Evolutionary conservation across 2,888 invertebrate species (phyloP).

Genomic region (Coecobrya sp.): DNA sequence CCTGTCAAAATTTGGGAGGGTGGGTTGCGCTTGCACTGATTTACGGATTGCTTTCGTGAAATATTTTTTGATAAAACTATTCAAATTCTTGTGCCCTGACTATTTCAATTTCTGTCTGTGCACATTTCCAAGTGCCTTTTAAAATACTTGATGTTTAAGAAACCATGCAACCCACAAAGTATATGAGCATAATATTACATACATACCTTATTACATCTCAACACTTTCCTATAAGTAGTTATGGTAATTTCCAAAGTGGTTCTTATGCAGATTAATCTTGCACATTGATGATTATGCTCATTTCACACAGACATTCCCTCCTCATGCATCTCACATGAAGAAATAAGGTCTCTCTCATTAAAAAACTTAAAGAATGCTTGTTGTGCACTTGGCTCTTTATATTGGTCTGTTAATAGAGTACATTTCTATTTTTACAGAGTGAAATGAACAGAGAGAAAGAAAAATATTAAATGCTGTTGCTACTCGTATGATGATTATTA

Average conservation of each 20-base stretch:
- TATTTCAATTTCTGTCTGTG: slow-evolving; percentile 12
- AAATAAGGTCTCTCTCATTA: slow-evolving; percentile 46
- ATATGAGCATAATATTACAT: background rate
- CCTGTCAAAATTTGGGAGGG: slow-evolving; percentile 75
- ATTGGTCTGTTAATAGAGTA: slow-evolving; percentile 2
- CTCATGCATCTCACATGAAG: background rate
- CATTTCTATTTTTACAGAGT: slow-evolving; percentile 50
- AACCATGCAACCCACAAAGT: background rate
- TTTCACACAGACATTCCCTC: slow-evolving; percentile 3
- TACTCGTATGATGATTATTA: background rate
- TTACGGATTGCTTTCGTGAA: slow-evolving; percentile 75
- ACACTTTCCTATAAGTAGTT: slow-evolving; percentile 45
- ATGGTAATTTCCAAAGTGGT: slow-evolving; percentile 49
- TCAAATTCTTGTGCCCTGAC: slow-evolving; percentile 46
- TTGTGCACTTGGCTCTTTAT: too few species aligned
- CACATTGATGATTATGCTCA: slow-evolving; percentile 23
- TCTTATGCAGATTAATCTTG: slow-evolving; percentile 60
- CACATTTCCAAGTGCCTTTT: slow-evolving; percentile 32
- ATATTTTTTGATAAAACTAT: slow-evolving; percentile 71
- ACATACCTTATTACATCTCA: too few species aligned
- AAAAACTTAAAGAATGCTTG: slow-evolving; percentile 34
- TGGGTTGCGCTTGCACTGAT: slow-evolving; percentile 76
- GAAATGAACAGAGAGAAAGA: slow-evolving; percentile 19
- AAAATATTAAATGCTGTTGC: background rate
- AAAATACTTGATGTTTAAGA: slow-evolving; percentile 31